Evolutionary conservation across 2,888 invertebrate species (phyloP).

Genomic region (Odontomyia ornata): DNA sequence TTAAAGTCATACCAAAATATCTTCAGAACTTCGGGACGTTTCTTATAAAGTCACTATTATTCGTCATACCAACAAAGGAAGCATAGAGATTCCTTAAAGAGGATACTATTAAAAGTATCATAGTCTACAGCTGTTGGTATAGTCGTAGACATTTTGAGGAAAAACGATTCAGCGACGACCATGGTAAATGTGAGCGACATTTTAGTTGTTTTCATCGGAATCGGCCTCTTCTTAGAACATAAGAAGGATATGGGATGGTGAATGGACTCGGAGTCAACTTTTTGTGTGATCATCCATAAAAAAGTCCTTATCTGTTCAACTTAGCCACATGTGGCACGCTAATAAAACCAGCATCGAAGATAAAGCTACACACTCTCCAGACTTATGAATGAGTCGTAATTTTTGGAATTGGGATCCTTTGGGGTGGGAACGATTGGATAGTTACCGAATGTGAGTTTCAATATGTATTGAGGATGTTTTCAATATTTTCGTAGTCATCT

Average conservation of each 20-base stretch:
- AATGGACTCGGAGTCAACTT: not conserved
- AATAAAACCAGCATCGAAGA: not conserved
- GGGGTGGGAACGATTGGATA: not conserved
- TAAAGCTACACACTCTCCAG: not conserved
- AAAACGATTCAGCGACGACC: not conserved
- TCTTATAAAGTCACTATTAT: not conserved
- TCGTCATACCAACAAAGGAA: not conserved
- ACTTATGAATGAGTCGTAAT: not conserved
- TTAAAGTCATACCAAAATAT: not conserved
- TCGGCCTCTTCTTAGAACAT: not conserved
- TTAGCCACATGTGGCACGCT: not conserved
- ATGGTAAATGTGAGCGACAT: too few species aligned
- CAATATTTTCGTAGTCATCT: not conserved
- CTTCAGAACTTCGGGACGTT: not conserved
- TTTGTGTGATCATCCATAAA: slow-evolving; percentile 7
- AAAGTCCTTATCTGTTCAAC: not conserved
- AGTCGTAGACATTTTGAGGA: not conserved
- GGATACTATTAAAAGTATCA: not conserved
- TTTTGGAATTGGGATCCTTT: not conserved
- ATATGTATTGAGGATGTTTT: not conserved
- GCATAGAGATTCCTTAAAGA: not conserved
- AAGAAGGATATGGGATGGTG: not conserved
- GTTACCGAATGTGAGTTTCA: not conserved
- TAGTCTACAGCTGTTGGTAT: slow-evolving; percentile 3
- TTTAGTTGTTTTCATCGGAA: too few species aligned